A percentile compares a stretch with the other conserved stretches of the same genome.
Evolutionary conservation across 2,113 vertebrate genomes (phyloP).

Genomic region (Butorides virescens): DNA sequence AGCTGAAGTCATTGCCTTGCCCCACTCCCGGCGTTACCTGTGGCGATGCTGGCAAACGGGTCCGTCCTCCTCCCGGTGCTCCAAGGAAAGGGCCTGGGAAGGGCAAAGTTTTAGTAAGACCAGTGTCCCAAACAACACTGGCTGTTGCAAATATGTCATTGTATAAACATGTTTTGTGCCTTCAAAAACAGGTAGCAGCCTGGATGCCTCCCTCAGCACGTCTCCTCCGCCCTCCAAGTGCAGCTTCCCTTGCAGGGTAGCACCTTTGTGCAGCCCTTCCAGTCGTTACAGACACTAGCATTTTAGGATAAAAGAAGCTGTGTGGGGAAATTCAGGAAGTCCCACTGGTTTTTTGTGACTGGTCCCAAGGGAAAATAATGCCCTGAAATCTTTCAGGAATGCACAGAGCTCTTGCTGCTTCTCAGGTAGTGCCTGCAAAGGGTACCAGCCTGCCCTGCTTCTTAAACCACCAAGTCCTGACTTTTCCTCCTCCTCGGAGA

Average conservation of each 20-base stretch:
- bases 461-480: background rate
- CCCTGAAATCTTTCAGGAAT: background rate
- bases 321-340: background rate
- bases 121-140: background rate
- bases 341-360: background rate
- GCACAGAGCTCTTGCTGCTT: fast-evolving
- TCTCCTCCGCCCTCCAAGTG: background rate
- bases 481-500: background rate
- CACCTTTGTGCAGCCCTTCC: background rate
- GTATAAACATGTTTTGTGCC: conserved; percentile 4
- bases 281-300: background rate
- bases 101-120: background rate
- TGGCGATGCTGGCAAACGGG: background rate
- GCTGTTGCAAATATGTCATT: background rate
- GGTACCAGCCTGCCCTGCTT: background rate
- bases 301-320: background rate
- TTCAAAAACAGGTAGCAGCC: conserved; percentile 19
- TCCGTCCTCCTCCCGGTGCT: background rate
- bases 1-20: background rate
- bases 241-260: background rate
- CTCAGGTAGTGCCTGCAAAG: background rate
- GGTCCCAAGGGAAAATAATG: background rate
- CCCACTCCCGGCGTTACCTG: background rate
- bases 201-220: background rate
- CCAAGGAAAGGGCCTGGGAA: background rate